Base-by-base conservation (phyloP, 2,113 vertebrate species). In the Lucifuga dentata region DNA sequence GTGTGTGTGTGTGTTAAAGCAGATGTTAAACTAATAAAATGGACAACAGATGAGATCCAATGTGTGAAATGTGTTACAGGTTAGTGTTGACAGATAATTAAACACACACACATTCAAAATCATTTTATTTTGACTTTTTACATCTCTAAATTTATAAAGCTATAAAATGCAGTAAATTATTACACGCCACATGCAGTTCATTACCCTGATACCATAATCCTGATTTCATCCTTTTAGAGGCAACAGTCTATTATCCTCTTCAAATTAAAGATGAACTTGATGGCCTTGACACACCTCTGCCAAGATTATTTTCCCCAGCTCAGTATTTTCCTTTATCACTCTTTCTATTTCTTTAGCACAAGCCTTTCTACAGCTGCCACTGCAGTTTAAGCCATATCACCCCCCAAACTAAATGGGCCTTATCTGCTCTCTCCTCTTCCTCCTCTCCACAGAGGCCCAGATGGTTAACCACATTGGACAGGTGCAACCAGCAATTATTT, bases 401-500 rank as follows among this genome's bases (percentile, higher is more conserved):
- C 63, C 76, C 43, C 52, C 44, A 52, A 80, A 78, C 63, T 79
- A 85, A 82, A 85, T 74, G 45, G 63, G 73, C 48, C 65, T 78
- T 80, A 80, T 84, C 73, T 81, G 23, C 74, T 64, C 59, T 63
- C 67, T 66, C 45, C 39, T 50, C 43, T 29, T 55, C 23, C 56
- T 73, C 71, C 55, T 58, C 55, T 77, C 56, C 50, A 17, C 26
- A 15, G 73, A 79, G 75, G 63, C 38, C 38, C 50, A 51, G 69
- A 75, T 68, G 46, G 58, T 72, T 90, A 85, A 90, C 84, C 35
- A 12, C 78, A 80, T 84, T 81, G 86, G 86, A 87, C 86, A 88
- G 84, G 80, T 88, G 86, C 73, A 57, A 70, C 78, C 55, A 17
- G 70, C 86, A 82, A 84, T 88, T 88, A 86, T 86, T 80, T 83